Percentiles rank a stretch among this genome's conserved stretches.
These are phyloP conservation scores for Pristionchus maxplancki DNA, from an alignment of 2,888 invertebrate genomes.

Conservation along the genomic window DNA sequence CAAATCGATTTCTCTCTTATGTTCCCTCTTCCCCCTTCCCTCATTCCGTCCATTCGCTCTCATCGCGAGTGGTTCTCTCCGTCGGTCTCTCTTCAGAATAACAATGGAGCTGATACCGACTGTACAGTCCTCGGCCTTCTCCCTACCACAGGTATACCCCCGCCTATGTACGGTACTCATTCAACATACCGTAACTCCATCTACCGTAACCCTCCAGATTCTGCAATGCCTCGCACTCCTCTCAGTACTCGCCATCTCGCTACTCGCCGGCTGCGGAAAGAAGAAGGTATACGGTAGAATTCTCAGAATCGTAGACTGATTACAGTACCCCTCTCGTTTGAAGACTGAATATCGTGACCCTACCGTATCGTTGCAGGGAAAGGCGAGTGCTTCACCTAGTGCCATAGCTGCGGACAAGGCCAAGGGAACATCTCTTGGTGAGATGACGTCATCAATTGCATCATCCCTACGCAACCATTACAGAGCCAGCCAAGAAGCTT, in stretches of 20 bases:
- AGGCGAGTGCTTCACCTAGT: neutral
- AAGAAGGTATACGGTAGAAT: slow-evolving; percentile 15
- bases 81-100: neutral
- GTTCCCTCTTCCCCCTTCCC: neutral
- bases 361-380: neutral
- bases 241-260: neutral
- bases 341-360: neutral
- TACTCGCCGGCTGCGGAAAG: slow-evolving; percentile 1
- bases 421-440: neutral
- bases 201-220: neutral
- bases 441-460: neutral
- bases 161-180: neutral
- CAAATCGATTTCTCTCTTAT: neutral
- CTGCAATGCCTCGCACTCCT: neutral
- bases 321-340: neutral
- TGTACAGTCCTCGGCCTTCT: no score
- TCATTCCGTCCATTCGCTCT: neutral
- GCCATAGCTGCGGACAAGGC: neutral
- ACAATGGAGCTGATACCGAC: neutral
- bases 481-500: neutral
- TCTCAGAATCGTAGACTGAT: neutral
- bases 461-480: neutral
- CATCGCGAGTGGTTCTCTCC: neutral
- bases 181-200: no score
- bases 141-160: neutral